These are phyloP conservation scores for Leptopilina drosophilae DNA, from an alignment of 2,888 invertebrate genomes.

Conservation along the genomic window DNA sequence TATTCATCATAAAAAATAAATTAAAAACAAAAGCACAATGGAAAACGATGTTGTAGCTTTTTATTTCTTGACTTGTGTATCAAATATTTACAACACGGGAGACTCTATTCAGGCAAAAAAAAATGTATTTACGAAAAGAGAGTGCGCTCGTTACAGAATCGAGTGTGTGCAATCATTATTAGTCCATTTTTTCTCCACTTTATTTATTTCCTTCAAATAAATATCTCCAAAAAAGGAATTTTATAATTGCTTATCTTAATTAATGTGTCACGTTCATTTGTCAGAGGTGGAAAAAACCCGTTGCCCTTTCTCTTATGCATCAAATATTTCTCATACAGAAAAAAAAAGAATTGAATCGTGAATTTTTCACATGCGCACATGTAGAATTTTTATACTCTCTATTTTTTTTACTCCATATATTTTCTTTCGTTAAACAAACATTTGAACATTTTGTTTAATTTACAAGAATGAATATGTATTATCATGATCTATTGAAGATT, in stretches of 20 bases:
- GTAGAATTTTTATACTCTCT: too few species aligned
- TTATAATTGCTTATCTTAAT: conserved; percentile 22
- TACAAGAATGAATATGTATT: too few species aligned
- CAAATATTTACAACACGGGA: conserved; percentile 14
- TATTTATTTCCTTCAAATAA: background rate
- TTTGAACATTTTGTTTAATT: too few species aligned
- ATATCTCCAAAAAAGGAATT: background rate
- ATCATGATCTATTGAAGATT: too few species aligned
- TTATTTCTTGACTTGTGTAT: conserved; percentile 20
- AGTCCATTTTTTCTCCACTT: background rate
- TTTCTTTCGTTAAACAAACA: too few species aligned
- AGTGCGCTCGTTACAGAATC: background rate
- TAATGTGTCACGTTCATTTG: conserved; percentile 2
- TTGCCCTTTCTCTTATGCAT: background rate
- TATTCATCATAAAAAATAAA: too few species aligned
- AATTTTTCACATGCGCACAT: too few species aligned
- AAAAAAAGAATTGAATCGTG: background rate
- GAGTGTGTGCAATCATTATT: background rate
- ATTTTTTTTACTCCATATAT: too few species aligned
- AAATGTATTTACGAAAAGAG: background rate
- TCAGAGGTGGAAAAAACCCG: conserved; percentile 2
- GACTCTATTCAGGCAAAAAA: background rate
- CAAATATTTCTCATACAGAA: background rate
- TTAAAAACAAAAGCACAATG: too few species aligned
- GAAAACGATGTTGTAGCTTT: too few species aligned